Evolutionary conservation across 2,797 vertebrate genomes (phyloP), one percentile per base, ranked within the genome.

Genomic region (Alectoris magna): DNA sequence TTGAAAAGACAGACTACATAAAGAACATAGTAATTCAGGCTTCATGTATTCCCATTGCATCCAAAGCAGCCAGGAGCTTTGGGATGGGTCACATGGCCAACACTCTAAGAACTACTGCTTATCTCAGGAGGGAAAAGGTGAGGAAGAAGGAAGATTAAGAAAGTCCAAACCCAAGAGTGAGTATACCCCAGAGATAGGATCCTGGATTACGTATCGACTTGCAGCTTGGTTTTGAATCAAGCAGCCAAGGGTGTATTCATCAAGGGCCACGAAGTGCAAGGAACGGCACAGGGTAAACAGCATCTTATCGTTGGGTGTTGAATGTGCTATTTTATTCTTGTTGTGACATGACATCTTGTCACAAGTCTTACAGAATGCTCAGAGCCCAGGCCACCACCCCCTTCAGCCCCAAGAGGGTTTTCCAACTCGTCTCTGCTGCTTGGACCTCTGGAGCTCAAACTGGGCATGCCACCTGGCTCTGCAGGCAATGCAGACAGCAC

Each of bases 171-270:
- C 62, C 7, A 49, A 31, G 59, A 82, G 41, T 10, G 2, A 79
- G n/a, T 51, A 24, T 23, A n/a, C 7, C 31, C 81, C 68, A 44
- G 63, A 73, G 26, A 14, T 1, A 63, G 23, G 14, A 81, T 31
- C 1, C 2, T 4, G 3, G 31, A 46, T 31, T 62, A 51, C 22
- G 58, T 18, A 56, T 34, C 10, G n/a, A 5, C 38, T 29, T 78
- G 51, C 39, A 82, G 43, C 48, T 76, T 73, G 6, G 59, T 44
- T 87, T 69, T 87, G 43, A 56, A 69, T 17, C 26, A 44, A 10
- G 34, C 7, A 81, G 34, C 23, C 31, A 39, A 75, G 53, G 36
- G 7, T 0, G 0, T 5, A 6, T 10, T 79, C 22, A 41, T 5
- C 0, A 1, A 71, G 23, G 21, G 7, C 16, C n/a, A 26, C 1